Percentiles rank a stretch among this genome's conserved stretches.
Conservation (phyloP, 2,888 invertebrate genomes). For the Podabrus alpinus region DNA sequence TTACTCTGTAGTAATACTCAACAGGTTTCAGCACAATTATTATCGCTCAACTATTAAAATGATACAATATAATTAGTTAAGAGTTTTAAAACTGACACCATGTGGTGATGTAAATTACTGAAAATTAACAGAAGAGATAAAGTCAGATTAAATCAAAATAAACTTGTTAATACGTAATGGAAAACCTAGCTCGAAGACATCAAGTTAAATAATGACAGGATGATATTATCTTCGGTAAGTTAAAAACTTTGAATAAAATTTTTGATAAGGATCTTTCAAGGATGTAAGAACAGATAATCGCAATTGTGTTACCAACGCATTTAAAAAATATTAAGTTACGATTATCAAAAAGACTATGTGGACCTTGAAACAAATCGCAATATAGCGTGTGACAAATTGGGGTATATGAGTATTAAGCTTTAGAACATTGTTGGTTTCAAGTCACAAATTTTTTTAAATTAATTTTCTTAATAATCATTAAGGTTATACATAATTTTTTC, state of each 20-base stretch:
- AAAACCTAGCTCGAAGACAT: neutral
- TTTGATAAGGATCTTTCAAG: neutral
- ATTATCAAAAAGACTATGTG: neutral
- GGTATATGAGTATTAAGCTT: neutral
- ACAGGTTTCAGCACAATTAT: neutral
- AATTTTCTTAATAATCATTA: neutral
- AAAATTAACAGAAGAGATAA: neutral
- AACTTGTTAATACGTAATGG: neutral
- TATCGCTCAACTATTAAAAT: neutral
- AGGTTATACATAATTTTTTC: neutral
- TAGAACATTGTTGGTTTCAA: neutral
- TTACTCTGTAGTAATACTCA: neutral
- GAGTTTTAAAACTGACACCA: neutral
- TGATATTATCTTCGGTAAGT: neutral
- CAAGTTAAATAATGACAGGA: neutral
- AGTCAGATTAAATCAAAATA: neutral
- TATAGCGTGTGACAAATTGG: neutral
- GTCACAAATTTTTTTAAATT: neutral
- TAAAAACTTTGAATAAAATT: neutral
- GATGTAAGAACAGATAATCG: neutral
- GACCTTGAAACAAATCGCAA: neutral
- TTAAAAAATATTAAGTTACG: neutral
- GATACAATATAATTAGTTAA: neutral
- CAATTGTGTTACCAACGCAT: neutral
- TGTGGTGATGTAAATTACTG: neutral